Evolutionary conservation across 2,888 invertebrate genomes (phyloP), one percentile per base, ranked within the genome.

Genomic region (Mythimna ferrago): DNA sequence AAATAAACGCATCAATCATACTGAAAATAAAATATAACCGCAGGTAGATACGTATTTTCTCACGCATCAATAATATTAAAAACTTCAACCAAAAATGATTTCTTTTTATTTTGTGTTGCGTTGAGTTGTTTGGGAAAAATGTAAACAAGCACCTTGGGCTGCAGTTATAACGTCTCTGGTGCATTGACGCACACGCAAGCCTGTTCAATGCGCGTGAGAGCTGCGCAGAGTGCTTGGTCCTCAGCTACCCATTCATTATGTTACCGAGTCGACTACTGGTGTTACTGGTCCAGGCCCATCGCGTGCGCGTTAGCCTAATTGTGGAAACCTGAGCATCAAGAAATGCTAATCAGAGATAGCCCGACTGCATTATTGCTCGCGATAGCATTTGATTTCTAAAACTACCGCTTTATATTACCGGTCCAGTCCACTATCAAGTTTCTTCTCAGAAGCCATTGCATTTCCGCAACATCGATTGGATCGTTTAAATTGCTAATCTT

Each of bases 231-330:
- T 32, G 86, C 84, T 82, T 75, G 77, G 81, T 83, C 71, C 74
- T 78, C 70, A 56, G 57, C 72, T 76, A 89, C 84, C 92, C 91
- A 81, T 72, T 94, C 88, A 96, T 96, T 96, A 96, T 89, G 76
- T 80, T 93, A 88, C 88, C 91, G 91, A 92, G 88, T 85, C 79
- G 86, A 92, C 96, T 94, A 95, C 96, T 94, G 94, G 96, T 95
- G 91, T 95, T 95, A 88, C 94, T 85, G 89, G 92, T 86, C 87
- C 84, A 61, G 70, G 69, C 81, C 78, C 88, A 91, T 94, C 79
- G 93, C 94, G 93, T 94, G 94, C 91, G 87, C 89, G 93, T 93
- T 90, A 92, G 86, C 92, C 93, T 94, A 94, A 95, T 96, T 93
- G 92, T 93, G 89, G 92, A 94, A 94, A 93, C 92, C 89, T 87